Conservation (phyloP, 2,797 vertebrate species). For the Phrynocephalus forsythii region DNA sequence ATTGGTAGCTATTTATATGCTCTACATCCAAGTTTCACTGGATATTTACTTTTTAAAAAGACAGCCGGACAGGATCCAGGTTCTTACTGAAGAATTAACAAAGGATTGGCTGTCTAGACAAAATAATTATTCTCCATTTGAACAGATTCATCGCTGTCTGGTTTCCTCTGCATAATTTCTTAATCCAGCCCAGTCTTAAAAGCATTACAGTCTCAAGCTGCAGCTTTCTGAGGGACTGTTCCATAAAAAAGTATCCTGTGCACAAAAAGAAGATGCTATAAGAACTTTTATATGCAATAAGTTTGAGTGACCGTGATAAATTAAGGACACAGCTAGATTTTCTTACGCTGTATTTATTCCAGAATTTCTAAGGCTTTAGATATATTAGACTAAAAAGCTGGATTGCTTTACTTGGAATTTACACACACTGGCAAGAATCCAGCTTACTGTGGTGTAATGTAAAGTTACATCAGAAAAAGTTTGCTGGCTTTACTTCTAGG, state of each 20-base stretch:
- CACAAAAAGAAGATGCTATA: not conserved
- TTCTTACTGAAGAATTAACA: constrained; percentile 6
- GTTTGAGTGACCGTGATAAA: not conserved
- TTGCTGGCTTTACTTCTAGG: no score
- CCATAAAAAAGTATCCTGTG: not conserved
- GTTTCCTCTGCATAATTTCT: not conserved
- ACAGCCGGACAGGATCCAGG: constrained; percentile 19
- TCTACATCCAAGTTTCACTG: not conserved
- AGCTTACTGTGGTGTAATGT: no score
- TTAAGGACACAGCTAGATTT: not conserved
- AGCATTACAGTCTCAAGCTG: not conserved
- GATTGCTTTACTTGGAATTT: not conserved
- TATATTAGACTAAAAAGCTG: no score
- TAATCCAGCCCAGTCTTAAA: not conserved
- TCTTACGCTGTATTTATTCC: not conserved
- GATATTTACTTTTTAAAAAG: not conserved
- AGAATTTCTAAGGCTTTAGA: not conserved
- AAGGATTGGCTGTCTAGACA: constrained; percentile 5
- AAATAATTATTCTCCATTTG: constrained; percentile 18
- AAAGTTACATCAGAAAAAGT: no score
- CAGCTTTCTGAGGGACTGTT: not conserved
- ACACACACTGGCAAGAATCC: no score
- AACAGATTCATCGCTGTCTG: not conserved
- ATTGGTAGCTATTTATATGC: not conserved
- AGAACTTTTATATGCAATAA: not conserved